A percentile compares a stretch with the other conserved stretches of the same genome.
These are phyloP conservation scores for Ceratitis capitata DNA, from an alignment of 1,140 invertebrate genomes.

Conservation along the genomic window DNA sequence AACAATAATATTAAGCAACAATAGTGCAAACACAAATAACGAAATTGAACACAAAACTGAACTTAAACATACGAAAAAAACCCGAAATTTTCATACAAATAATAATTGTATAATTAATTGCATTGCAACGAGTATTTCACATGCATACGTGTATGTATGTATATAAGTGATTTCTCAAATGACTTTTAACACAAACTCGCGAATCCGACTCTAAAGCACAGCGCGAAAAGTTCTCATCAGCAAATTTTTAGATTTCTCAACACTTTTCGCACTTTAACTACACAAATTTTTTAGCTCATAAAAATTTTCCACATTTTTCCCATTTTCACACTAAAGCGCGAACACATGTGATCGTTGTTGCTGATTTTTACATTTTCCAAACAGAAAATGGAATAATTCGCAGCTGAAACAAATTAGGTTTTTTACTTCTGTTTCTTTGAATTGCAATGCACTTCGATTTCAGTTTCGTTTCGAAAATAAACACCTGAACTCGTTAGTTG, in stretches of 20 bases:
- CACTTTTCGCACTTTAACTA: neutral
- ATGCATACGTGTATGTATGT: too few relatives aligned
- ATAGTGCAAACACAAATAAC: neutral
- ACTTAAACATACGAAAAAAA: neutral
- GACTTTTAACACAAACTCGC: neutral
- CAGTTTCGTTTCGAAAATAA: conserved; percentile 21
- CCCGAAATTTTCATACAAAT: neutral
- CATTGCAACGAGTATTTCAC: neutral
- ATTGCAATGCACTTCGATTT: neutral
- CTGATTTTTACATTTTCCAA: neutral
- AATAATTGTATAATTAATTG: neutral
- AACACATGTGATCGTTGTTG: neutral
- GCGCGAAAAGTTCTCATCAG: neutral
- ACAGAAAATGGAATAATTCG: too few relatives aligned
- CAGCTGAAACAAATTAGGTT: neutral
- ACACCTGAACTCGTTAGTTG: neutral
- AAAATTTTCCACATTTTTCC: conserved; percentile 12
- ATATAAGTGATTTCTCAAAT: neutral
- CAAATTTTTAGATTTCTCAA: neutral
- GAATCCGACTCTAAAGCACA: neutral
- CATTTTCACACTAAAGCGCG: neutral
- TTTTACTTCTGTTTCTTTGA: neutral
- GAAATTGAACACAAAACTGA: neutral
- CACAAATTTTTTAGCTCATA: neutral
- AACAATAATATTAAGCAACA: neutral